phyloP scores from a whole-genome alignment of 2,113 vertebrate species.

The Cnemophilus loriae region DNA sequence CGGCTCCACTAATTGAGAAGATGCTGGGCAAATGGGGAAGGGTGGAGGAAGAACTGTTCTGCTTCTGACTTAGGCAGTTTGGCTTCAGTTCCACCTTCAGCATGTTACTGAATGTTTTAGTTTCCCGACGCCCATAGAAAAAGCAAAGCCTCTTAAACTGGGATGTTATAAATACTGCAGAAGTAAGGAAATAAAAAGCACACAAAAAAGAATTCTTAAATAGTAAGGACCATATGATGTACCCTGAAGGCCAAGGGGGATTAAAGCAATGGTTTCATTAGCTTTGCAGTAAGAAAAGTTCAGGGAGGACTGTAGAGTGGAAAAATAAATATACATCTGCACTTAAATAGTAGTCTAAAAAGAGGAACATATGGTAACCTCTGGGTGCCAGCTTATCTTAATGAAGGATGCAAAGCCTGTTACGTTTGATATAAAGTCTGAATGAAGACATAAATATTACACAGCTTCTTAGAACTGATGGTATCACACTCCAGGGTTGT shows the following conservation, averaged over 20 bases:
- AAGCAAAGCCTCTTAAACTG: neutral
- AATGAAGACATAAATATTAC: slow-evolving; percentile 65
- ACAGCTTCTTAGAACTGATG: slow-evolving; percentile 57
- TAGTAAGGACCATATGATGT: slow-evolving; percentile 53
- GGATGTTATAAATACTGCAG: slow-evolving; percentile 5
- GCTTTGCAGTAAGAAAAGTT: slow-evolving; percentile 49
- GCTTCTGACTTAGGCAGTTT: neutral
- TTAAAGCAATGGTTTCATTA: slow-evolving; percentile 54
- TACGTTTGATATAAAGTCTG: slow-evolving; percentile 63
- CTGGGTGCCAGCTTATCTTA: slow-evolving; percentile 68
- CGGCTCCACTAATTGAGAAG: neutral
- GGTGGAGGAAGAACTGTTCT: neutral
- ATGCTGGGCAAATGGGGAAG: neutral
- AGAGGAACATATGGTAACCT: slow-evolving; percentile 67
- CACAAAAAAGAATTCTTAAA: slow-evolving; percentile 25
- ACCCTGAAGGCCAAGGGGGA: slow-evolving; percentile 34
- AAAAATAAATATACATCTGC: slow-evolving; percentile 69
- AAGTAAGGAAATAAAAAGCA: slow-evolving; percentile 40
- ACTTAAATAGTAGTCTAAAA: slow-evolving; percentile 46
- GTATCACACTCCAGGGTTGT: slow-evolving; percentile 42
- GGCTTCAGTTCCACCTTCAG: neutral
- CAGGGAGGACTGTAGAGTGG: slow-evolving; percentile 46
- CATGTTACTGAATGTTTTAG: neutral
- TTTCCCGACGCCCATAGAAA: neutral
- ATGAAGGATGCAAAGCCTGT: slow-evolving; percentile 65